Evolutionary conservation across 2,888 invertebrate genomes (phyloP).

Genomic region (Trachelus tabidus): DNA sequence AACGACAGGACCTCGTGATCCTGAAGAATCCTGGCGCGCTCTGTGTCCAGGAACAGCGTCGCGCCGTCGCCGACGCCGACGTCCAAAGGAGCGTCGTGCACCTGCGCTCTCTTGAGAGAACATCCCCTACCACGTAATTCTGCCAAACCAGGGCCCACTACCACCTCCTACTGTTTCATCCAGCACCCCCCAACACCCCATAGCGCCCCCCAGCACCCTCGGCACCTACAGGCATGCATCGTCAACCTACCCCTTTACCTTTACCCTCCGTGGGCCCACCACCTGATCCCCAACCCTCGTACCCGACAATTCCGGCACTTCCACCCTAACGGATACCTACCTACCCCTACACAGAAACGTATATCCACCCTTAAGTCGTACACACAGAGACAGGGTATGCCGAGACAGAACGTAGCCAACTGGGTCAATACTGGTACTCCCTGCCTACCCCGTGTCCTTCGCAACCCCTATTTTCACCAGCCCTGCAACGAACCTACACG

Average conservation of each 20-base stretch:
- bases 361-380: not conserved
- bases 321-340: not conserved
- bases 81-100: conserved; percentile 63
- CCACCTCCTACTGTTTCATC: too few relatives aligned
- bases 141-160: too few relatives aligned
- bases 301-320: not conserved
- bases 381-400: too few relatives aligned
- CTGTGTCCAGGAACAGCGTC: conserved; percentile 40
- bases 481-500: not conserved
- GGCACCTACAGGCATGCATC: too few relatives aligned
- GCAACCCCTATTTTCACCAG: not conserved
- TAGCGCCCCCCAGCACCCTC: too few relatives aligned
- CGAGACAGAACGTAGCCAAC: conserved; percentile 47
- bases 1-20: conserved; percentile 45
- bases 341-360: conserved; percentile 13
- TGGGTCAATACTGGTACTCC: conserved; percentile 54
- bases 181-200: too few relatives aligned
- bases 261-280: not conserved
- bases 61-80: conserved; percentile 69
- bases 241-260: too few relatives aligned
- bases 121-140: not conserved
- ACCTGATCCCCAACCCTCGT: conserved; percentile 9
- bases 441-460: not conserved
- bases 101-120: conserved; percentile 44
- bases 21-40: conserved; percentile 48